phyloP scores from a whole-genome alignment of 2,888 invertebrate species.

The Leptogaster cylindrica region DNA sequence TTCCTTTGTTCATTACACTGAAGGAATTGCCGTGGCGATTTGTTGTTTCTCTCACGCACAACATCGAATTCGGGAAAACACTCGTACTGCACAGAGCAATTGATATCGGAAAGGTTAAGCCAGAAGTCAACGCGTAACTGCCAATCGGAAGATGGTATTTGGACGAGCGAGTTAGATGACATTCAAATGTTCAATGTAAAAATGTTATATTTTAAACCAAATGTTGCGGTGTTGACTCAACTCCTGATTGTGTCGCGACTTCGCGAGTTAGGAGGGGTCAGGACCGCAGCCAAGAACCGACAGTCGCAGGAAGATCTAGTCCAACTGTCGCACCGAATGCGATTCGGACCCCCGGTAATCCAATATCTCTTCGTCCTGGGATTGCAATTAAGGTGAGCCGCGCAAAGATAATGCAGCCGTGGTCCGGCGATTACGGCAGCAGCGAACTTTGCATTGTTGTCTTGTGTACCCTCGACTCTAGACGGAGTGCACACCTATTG shows the following conservation, averaged over 20 bases:
- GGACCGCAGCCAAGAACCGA: no score
- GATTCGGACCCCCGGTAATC: conserved; percentile 41
- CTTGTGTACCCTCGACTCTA: conserved; percentile 7
- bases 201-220: no score
- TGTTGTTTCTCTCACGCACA: conserved; percentile 4
- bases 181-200: conserved; percentile 6
- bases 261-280: conserved; percentile 20
- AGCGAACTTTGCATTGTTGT: conserved; percentile 1
- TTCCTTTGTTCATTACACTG: conserved; percentile 28
- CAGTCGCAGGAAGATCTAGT: no score
- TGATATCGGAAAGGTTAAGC: conserved; percentile 13
- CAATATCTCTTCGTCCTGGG: conserved; percentile 40
- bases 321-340: background rate
- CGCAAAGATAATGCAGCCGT: conserved; percentile 45
- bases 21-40: conserved; percentile 10
- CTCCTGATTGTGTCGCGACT: no score
- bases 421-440: background rate
- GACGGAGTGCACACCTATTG: conserved; percentile 37
- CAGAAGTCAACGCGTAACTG: conserved; percentile 17
- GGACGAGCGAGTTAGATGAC: conserved; percentile 12
- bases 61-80: conserved; percentile 25
- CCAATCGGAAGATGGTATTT: no score
- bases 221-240: no score
- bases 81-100: conserved; percentile 19
- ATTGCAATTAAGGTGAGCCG: conserved; percentile 43